Base-by-base conservation (phyloP, 2,888 invertebrate genomes). In the Drosophila fulvimacula region DNA sequence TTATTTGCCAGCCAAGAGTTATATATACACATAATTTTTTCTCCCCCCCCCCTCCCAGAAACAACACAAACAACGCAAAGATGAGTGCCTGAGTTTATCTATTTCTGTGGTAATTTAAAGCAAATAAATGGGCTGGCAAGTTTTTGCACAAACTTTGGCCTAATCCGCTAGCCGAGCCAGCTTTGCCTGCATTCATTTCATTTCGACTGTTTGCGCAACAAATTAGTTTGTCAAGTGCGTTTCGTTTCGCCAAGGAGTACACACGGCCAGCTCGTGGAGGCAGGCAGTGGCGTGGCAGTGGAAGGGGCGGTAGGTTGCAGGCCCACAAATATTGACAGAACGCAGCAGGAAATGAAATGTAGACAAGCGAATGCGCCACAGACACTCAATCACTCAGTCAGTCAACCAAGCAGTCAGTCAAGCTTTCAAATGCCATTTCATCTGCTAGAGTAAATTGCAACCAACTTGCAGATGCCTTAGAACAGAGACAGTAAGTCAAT, bases 31-130 rank as follows among this genome's bases (percentile, higher is more conserved):
- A 52, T 52, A 52, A 38, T 51, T 49, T 51, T 64, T 61, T 48
- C 15, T 19, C 11, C 1, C 21, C 0, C 36, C 15, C 15, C 0
- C 19, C 46, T 44, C 65, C 59, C 56, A 59, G 51, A 30, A 48
- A 70, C 65, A 76, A 44, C 56, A 39, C 58, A 46, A 70, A 68
- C 68, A 69, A 73, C 41, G n/a, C n/a, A 44, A 39, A 64, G 65
- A 65, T 53, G 46, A 65, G 64, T 21, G 59, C 42, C 56, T 2
- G 42, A 19, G 27, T 82, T 79, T 89, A 83, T 87, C 83, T 89
- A 90, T 89, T 90, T 90, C 89, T 86, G 90, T 75, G 90, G 88
- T 89, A 89, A 89, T 89, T 89, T 89, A 90, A 90, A 89, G 78
- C 89, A 89, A 89, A 89, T 88, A 89, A 80, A 78, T 38, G 51